phyloP scores from a whole-genome alignment of 2,113 vertebrate species.

The Megalops atlanticus region DNA sequence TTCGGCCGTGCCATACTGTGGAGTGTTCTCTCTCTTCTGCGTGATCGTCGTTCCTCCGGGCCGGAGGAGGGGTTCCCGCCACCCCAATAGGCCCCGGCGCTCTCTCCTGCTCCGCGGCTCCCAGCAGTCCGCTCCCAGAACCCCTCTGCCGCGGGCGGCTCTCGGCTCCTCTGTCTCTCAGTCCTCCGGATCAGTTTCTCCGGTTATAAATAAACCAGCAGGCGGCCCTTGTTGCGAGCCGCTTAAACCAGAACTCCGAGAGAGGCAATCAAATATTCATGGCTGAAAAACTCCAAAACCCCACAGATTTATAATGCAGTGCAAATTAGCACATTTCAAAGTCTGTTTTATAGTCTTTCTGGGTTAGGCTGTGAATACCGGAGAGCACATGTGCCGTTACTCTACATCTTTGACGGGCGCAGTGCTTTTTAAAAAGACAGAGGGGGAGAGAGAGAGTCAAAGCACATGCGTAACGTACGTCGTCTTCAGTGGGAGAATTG shows the following conservation, averaged over 20 bases:
- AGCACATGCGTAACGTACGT: no score
- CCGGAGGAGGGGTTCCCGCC: neutral
- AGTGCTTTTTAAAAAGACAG: neutral
- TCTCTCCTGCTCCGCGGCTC: neutral
- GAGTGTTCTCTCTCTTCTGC: neutral
- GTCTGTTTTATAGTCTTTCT: conserved; percentile 48
- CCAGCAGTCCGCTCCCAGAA: neutral
- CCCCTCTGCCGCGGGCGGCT: neutral
- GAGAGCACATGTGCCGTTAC: conserved; percentile 13
- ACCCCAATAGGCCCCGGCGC: neutral
- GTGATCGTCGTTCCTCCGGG: neutral
- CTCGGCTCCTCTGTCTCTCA: neutral
- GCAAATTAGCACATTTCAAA: conserved; percentile 42
- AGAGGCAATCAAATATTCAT: conserved; percentile 41
- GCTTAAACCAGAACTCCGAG: conserved; percentile 34
- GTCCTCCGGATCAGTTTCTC: conserved; percentile 32
- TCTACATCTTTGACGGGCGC: neutral
- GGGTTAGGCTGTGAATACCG: conserved; percentile 39
- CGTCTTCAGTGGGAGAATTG: neutral
- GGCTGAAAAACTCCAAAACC: conserved; percentile 34
- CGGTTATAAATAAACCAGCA: conserved; percentile 43
- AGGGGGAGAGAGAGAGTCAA: conserved; percentile 12
- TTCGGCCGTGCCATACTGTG: neutral
- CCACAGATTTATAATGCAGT: conserved; percentile 35
- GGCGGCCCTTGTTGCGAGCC: conserved; percentile 24